phyloP scores from a whole-genome alignment of 2,888 invertebrate species.

The Thymelicus sylvestris region DNA sequence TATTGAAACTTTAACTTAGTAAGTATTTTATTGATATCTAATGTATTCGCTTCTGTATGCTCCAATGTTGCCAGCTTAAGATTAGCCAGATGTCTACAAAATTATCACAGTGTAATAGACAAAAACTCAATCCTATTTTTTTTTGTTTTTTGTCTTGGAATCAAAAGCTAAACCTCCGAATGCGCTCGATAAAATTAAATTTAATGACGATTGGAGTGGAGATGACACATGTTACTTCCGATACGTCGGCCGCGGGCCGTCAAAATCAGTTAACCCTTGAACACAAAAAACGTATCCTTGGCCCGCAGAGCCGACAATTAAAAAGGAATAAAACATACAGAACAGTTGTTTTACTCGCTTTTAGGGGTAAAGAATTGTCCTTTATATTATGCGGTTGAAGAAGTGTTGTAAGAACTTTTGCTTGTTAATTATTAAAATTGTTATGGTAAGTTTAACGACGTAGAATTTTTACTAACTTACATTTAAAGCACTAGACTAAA shows the following conservation, averaged over 20 bases:
- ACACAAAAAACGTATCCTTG: constrained; percentile 60
- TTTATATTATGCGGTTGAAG: not conserved
- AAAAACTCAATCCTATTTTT: constrained; percentile 24
- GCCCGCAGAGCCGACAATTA: constrained; percentile 74
- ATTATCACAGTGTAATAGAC: constrained; percentile 9
- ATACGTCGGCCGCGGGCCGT: constrained; percentile 61
- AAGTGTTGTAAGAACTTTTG: not conserved
- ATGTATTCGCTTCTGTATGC: too few relatives aligned
- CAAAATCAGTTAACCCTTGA: constrained; percentile 75
- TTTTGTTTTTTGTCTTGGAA: not conserved
- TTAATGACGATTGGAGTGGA: constrained; percentile 69
- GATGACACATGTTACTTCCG: constrained; percentile 81
- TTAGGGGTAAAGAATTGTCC: not conserved
- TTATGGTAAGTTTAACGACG: not conserved
- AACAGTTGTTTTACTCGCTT: constrained; percentile 29
- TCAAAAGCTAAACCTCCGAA: constrained; percentile 19
- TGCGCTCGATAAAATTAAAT: constrained; percentile 69
- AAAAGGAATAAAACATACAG: constrained; percentile 68
- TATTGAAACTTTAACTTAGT: too few relatives aligned
- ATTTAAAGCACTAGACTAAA: too few relatives aligned
- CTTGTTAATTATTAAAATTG: not conserved
- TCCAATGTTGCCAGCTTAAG: constrained; percentile 18
- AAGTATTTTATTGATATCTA: too few relatives aligned
- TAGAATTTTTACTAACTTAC: too few relatives aligned
- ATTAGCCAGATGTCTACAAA: constrained; percentile 8